Evolutionary conservation across 1,140 invertebrate species (phyloP).

Genomic region (Pachyrhynchus sulphureomaculatus): DNA sequence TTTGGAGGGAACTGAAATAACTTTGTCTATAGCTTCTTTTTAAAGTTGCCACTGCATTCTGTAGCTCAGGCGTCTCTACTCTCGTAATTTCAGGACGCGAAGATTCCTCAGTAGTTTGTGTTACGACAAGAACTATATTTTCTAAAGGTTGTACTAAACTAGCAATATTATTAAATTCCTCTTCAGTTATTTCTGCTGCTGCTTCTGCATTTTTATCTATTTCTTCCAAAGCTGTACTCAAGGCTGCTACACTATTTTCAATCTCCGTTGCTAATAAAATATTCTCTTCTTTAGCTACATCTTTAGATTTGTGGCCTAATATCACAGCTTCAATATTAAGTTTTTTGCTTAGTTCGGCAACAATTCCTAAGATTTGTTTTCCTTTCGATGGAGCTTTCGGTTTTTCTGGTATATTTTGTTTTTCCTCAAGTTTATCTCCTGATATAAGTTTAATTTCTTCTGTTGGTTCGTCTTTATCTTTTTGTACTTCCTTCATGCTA

Average conservation of each 20-base stretch:
- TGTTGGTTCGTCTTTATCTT: neutral
- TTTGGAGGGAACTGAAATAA: neutral
- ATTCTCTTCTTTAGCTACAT: neutral
- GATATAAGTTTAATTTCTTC: neutral
- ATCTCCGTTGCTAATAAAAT: conserved; percentile 2
- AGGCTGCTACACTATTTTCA: neutral
- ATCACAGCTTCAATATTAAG: conserved; percentile 23
- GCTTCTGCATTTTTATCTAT: neutral
- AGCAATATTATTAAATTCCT: conserved; percentile 3
- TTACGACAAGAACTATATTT: conserved; percentile 8
- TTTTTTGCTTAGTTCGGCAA: conserved; percentile 26
- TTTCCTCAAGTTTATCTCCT: neutral
- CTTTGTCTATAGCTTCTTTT: conserved; percentile 12
- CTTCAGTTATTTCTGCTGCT: conserved; percentile 3
- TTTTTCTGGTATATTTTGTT: neutral
- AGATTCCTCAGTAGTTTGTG: conserved; percentile 8
- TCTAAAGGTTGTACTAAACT: conserved; percentile 20
- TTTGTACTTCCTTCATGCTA: neutral
- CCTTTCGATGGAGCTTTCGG: neutral
- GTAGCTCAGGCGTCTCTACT: conserved; percentile 13
- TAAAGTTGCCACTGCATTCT: conserved; percentile 15
- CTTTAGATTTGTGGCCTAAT: conserved; percentile 6
- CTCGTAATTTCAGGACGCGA: conserved; percentile 10
- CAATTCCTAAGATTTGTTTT: conserved; percentile 22
- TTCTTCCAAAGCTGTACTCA: conserved; percentile 7